Conservation (phyloP, 1,140 invertebrate genomes). For the Brachystomella parvula region DNA sequence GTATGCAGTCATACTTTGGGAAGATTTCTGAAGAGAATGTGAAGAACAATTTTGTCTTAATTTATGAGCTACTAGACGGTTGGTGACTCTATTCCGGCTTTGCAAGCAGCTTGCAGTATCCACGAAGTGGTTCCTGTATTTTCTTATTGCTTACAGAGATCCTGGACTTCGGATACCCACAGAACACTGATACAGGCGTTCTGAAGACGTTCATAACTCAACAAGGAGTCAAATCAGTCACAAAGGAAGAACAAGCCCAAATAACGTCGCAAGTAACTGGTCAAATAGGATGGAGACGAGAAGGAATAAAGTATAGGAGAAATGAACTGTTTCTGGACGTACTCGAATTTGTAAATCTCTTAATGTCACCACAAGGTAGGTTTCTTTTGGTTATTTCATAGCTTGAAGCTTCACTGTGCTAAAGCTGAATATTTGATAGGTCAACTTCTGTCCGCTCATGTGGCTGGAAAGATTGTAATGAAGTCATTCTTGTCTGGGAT, state of each 20-base stretch:
- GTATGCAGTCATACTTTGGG: slow-evolving; percentile 99
- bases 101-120: background rate
- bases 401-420: no score
- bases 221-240: slow-evolving; percentile 96
- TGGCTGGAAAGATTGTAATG: slow-evolving; percentile 99
- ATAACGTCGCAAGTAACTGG: slow-evolving; percentile 99
- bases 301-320: slow-evolving; percentile 97
- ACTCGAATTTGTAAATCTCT: slow-evolving; percentile 94
- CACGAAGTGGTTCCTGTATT: background rate
- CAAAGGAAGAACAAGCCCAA: slow-evolving; percentile 98
- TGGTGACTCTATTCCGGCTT: slow-evolving; percentile 32
- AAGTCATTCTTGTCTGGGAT: slow-evolving; percentile 99
- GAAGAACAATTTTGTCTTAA: slow-evolving; percentile 99
- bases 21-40: slow-evolving; percentile 99
- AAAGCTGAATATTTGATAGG: no score
- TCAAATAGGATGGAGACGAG: slow-evolving; percentile 98
- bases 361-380: slow-evolving; percentile 97
- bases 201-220: slow-evolving; percentile 99
- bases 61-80: slow-evolving; percentile 98
- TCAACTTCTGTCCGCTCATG: slow-evolving; percentile 96
- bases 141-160: slow-evolving; percentile 66
- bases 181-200: slow-evolving; percentile 98
- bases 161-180: slow-evolving; percentile 98
- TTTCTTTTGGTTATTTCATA: no score
- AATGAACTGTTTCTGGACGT: slow-evolving; percentile 99